Conservation (phyloP, 23 tunicate genomes). For the Styela plicata region DNA sequence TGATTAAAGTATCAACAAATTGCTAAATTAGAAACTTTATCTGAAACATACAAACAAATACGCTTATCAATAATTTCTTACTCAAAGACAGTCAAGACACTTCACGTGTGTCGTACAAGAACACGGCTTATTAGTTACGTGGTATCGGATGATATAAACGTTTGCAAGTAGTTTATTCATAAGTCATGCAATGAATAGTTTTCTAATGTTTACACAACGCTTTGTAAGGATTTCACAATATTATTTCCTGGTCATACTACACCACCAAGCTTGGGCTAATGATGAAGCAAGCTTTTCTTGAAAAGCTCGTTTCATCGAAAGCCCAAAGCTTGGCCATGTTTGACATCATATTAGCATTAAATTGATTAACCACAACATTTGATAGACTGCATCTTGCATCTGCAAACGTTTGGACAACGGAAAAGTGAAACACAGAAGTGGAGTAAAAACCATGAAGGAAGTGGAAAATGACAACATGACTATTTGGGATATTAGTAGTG, state of each 20-base stretch:
- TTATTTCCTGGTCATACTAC: neutral
- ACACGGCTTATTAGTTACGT: neutral
- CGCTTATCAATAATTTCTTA: neutral
- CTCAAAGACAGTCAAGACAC: neutral
- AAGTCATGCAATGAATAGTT: neutral
- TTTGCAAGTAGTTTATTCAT: neutral
- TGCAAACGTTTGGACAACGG: too few species aligned
- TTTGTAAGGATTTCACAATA: neutral
- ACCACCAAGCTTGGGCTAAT: neutral
- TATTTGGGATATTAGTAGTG: too few species aligned
- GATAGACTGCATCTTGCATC: too few species aligned
- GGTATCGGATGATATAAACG: neutral
- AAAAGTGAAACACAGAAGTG: too few species aligned
- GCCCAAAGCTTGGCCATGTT: neutral
- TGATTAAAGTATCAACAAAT: too few species aligned
- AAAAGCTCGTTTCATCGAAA: neutral
- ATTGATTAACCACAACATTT: too few species aligned
- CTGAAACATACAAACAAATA: too few species aligned
- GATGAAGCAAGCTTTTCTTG: neutral
- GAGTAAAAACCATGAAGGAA: too few species aligned
- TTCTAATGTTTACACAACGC: neutral
- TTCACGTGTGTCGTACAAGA: neutral
- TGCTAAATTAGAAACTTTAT: too few species aligned
- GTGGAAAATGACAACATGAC: too few species aligned
- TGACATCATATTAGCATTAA: too few species aligned